phyloP scores from a whole-genome alignment of 2,113 vertebrate species.

The Vicugna pacos region DNA sequence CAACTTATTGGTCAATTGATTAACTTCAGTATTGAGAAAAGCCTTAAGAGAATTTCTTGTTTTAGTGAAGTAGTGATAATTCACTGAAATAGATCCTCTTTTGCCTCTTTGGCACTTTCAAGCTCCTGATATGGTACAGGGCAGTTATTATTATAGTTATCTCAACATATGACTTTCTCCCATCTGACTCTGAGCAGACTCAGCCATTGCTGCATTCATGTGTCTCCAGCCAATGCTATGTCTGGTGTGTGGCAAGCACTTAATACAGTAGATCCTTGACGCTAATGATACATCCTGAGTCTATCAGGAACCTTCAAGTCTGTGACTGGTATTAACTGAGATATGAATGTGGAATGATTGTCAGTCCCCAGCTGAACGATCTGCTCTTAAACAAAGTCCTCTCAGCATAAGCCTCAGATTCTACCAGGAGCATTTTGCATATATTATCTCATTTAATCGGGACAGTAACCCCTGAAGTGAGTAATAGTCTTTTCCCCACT shows the following conservation, averaged over 20 bases:
- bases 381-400: background rate
- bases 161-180: fast-evolving
- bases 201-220: background rate
- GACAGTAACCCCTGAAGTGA: background rate
- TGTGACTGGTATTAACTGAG: background rate
- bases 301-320: background rate
- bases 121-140: background rate
- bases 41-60: background rate
- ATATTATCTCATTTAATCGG: background rate
- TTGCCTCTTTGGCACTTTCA: background rate
- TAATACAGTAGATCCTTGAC: background rate
- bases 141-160: background rate
- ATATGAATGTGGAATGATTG: background rate
- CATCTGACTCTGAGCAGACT: background rate
- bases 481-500: background rate
- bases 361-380: background rate
- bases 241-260: background rate
- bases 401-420: background rate
- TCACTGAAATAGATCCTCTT: background rate
- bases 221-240: background rate
- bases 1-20: background rate
- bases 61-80: background rate
- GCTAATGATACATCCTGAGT: background rate
- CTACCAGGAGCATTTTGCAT: background rate
- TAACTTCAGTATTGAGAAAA: background rate